Base-by-base conservation (phyloP, 2,888 invertebrate species). In the Linyphia triangularis region DNA sequence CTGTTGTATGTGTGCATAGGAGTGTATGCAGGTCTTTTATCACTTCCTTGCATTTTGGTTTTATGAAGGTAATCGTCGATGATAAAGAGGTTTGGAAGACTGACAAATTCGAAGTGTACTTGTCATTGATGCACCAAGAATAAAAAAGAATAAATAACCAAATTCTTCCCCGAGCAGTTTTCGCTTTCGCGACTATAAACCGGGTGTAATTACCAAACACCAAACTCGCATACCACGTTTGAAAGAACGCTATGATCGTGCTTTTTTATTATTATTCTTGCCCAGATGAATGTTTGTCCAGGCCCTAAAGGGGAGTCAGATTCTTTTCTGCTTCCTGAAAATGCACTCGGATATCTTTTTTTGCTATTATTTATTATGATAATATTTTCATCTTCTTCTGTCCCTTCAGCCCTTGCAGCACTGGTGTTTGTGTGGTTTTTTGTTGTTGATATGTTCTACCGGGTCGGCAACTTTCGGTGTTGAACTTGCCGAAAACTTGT, bases 391-490 rank as follows among this genome's bases (percentile, higher is more conserved):
- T 33, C 40, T 57, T 30, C 82, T 24, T 61, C 78, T 26, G 10
- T 75, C 30, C 26, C 19, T 40, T 69, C 37, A 28, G 24, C 33
- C 22, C 9, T 22, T 22, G 63, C 33, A 63, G 37, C 72, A 9
- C 30, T 24, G 67, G 10, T 69, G 26, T 67, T 81, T 57, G 72
- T 28, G 40, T 67, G 37, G 61, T 65, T 65, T 73, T 51, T 83
- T 83, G 73, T 63, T 86, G 51, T 79, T 85, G 78, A 19, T 70
- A 43, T 78, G 70, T 72, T 81, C 75, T 88, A 75, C 86, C 81
- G 86, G 86, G 86, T 75, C 75, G 75, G 86, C 86, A 88, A 88
- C 86, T 88, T 88, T 88, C 86, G 65, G 85, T 81, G 81, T 24
- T 82, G 86, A 88, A 88, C 86, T 75, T 63, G 81, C 61, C 73